phyloP scores from a whole-genome alignment of 1,140 invertebrate species.

The Lordiphosa mommai region DNA sequence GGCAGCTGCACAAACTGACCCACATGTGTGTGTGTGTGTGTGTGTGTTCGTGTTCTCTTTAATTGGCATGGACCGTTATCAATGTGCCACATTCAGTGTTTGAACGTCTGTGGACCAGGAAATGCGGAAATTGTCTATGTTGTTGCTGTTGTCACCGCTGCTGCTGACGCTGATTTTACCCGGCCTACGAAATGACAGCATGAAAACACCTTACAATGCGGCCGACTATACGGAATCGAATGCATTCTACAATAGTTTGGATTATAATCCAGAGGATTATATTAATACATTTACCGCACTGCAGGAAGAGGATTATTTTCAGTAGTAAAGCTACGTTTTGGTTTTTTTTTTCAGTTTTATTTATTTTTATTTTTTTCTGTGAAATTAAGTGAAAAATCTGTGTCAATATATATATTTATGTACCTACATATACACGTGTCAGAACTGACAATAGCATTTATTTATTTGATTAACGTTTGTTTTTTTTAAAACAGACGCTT shows the following conservation, averaged over 20 bases:
- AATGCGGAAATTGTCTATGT: background rate
- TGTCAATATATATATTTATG: no score
- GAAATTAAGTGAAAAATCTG: no score
- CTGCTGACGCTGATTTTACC: slow-evolving; percentile 15
- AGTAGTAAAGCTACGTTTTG: slow-evolving; percentile 6
- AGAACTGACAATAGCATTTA: background rate
- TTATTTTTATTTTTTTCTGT: background rate
- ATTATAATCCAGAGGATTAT: slow-evolving; percentile 39
- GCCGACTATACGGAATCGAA: slow-evolving; percentile 21
- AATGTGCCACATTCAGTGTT: background rate
- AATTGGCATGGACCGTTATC: background rate
- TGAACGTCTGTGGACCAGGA: no score
- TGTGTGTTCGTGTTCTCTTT: slow-evolving; percentile 2
- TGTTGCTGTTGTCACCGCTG: background rate
- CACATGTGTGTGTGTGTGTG: slow-evolving; percentile 22
- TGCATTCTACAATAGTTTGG: slow-evolving; percentile 16
- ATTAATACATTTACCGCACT: slow-evolving; percentile 28
- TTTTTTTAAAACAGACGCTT: no score
- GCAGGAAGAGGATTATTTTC: slow-evolving; percentile 41
- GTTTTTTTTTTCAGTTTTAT: background rate
- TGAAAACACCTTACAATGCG: slow-evolving; percentile 7
- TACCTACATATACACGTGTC: no score
- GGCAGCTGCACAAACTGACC: slow-evolving; percentile 66
- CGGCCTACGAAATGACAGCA: background rate
- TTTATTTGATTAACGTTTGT: background rate